Percentiles rank a stretch among this genome's conserved stretches.
These are phyloP conservation scores for Phenacoccus solenopsis DNA, from an alignment of 1,140 invertebrate species.

Conservation along the genomic window DNA sequence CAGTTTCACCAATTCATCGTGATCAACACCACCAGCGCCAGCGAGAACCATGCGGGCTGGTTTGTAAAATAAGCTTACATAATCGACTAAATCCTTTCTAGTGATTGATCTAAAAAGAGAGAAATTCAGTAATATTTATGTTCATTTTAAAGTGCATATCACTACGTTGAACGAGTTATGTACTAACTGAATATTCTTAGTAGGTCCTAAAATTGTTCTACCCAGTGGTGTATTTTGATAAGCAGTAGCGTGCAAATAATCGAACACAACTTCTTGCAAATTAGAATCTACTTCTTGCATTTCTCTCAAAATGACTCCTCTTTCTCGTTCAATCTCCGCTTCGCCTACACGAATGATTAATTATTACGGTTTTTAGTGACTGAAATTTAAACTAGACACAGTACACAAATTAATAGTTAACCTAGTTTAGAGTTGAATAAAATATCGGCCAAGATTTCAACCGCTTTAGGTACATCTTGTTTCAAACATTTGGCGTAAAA, in stretches of 20 bases:
- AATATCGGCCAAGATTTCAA: slow-evolving; percentile 96
- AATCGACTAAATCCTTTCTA: slow-evolving; percentile 69
- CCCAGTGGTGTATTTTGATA: slow-evolving; percentile 92
- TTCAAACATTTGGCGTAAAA: slow-evolving; percentile 97
- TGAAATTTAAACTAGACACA: too few species aligned
- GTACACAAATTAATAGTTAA: slow-evolving; percentile 30
- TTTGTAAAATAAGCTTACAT: slow-evolving; percentile 88
- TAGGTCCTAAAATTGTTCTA: slow-evolving; percentile 93
- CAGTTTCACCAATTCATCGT: slow-evolving; percentile 72
- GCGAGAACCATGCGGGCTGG: slow-evolving; percentile 87
- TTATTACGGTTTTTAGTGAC: not conserved
- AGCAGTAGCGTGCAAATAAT: slow-evolving; percentile 91
- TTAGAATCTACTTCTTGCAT: slow-evolving; percentile 99
- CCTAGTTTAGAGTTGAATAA: slow-evolving; percentile 93
- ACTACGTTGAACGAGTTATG: not conserved
- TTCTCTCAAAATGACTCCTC: slow-evolving; percentile 93
- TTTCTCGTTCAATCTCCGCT: slow-evolving; percentile 90
- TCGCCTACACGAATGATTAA: slow-evolving; percentile 36
- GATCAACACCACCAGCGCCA: slow-evolving; percentile 90
- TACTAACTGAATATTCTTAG: slow-evolving; percentile 89
- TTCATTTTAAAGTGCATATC: too few species aligned
- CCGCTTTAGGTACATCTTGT: slow-evolving; percentile 80
- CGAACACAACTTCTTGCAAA: slow-evolving; percentile 99
- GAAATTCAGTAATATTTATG: not conserved
- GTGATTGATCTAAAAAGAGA: slow-evolving; percentile 54